A percentile compares a stretch with the other conserved stretches of the same genome.
Conservation (phyloP, 1,140 invertebrate genomes). For the Zaprionus ornatus region DNA sequence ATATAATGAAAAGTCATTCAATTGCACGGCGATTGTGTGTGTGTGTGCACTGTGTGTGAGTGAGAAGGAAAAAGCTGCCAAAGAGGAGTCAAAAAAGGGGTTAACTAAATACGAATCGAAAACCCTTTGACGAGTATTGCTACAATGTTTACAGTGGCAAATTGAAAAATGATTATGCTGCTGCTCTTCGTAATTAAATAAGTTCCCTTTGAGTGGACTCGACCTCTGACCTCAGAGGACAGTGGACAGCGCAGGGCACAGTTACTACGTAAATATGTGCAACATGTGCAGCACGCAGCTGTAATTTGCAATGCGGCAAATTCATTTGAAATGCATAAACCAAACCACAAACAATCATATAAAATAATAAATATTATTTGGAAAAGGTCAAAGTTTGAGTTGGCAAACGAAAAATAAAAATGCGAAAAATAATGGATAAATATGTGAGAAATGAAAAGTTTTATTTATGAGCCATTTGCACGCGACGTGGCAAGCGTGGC, state of each 20-base stretch:
- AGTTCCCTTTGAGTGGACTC: neutral
- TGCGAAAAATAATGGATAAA: neutral
- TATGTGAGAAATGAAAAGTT: slow-evolving; percentile 14
- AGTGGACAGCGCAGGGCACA: neutral
- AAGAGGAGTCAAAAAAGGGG: slow-evolving; percentile 17
- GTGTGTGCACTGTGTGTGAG: too few species aligned
- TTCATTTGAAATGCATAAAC: slow-evolving; percentile 22
- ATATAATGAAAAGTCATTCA: slow-evolving; percentile 72
- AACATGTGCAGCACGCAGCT: neutral
- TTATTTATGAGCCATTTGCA: slow-evolving; percentile 53
- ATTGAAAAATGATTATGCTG: slow-evolving; percentile 16
- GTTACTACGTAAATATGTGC: too few species aligned
- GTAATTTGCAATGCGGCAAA: neutral
- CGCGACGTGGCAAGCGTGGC: slow-evolving; percentile 35
- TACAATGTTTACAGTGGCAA: slow-evolving; percentile 2
- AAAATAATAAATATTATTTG: slow-evolving; percentile 32
- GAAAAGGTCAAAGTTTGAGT: slow-evolving; percentile 1
- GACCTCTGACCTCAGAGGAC: neutral
- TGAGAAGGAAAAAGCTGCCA: slow-evolving; percentile 3
- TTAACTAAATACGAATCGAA: slow-evolving; percentile 1
- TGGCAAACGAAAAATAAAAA: neutral
- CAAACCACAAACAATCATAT: slow-evolving; percentile 32
- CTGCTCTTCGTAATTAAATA: slow-evolving; percentile 10
- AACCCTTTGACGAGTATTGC: slow-evolving; percentile 21
- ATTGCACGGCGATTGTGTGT: slow-evolving; percentile 49